These are phyloP conservation scores for Ceyx melanurus DNA, from an alignment of 2,113 vertebrate genomes.

Conservation along the genomic window DNA sequence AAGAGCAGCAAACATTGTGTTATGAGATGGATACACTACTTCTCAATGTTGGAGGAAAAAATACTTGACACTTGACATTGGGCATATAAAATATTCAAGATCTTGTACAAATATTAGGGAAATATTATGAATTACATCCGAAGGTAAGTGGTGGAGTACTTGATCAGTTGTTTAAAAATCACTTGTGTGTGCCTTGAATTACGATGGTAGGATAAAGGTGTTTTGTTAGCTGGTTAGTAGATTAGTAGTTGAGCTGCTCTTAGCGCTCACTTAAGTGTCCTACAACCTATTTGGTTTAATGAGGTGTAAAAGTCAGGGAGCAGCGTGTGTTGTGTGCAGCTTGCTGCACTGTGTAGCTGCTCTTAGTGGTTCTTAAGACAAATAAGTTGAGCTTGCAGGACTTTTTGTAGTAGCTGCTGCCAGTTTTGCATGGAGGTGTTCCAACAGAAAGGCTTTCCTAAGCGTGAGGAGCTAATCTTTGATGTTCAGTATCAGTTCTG, in stretches of 20 bases:
- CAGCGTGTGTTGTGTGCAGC: background rate
- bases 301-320: background rate
- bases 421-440: background rate
- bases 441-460: background rate
- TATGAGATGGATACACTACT: background rate
- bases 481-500: background rate
- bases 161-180: background rate
- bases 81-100: background rate
- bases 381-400: background rate
- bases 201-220: background rate
- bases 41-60: background rate
- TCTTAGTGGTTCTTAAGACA: background rate
- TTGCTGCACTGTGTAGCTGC: background rate
- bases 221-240: background rate
- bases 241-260: background rate
- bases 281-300: background rate
- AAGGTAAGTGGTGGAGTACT: background rate
- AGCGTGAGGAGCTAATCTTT: background rate
- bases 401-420: background rate
- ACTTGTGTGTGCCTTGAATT: background rate
- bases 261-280: background rate
- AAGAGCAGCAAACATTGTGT: background rate
- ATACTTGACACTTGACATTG: background rate
- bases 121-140: background rate
- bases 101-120: background rate